Conservation (phyloP, 2,888 invertebrate genomes). For the Xylophagus ater region DNA sequence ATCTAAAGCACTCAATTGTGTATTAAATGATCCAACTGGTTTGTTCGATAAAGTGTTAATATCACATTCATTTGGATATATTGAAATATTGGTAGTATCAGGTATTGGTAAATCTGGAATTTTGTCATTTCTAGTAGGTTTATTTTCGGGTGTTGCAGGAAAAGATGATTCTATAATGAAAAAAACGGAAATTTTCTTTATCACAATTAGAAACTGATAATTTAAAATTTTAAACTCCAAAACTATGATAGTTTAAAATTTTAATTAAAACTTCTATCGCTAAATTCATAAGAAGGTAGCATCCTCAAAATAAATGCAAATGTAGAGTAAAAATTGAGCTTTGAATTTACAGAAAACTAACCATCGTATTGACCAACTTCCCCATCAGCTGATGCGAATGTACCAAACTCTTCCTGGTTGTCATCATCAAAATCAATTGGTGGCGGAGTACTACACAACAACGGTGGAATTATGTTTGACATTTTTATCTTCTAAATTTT, state of each 20-base stretch:
- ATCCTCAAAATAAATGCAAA: no score
- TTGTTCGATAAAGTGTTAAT: no score
- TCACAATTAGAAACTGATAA: no score
- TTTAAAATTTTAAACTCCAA: no score
- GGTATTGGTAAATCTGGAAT: constrained; percentile 9
- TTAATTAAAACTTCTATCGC: no score
- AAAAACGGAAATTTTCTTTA: no score
- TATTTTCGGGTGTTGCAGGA: constrained; percentile 15
- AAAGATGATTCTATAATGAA: constrained; percentile 15
- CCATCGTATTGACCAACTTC: constrained; percentile 15
- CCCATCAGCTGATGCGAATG: constrained; percentile 24
- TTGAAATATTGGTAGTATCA: neutral
- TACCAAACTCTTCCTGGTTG: constrained; percentile 36
- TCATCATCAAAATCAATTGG: constrained; percentile 42
- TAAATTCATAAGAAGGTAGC: no score
- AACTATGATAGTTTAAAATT: no score
- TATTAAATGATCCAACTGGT: no score
- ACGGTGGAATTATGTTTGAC: constrained; percentile 45
- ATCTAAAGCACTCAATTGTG: no score
- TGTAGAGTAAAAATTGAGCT: no score
- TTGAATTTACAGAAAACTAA: constrained; percentile 4
- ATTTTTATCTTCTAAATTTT: no score
- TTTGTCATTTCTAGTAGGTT: neutral
- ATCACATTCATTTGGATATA: constrained; percentile 1
- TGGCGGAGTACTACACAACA: constrained; percentile 46